phyloP scores from a whole-genome alignment of 2,797 vertebrate genomes.

The Falco concolor region DNA sequence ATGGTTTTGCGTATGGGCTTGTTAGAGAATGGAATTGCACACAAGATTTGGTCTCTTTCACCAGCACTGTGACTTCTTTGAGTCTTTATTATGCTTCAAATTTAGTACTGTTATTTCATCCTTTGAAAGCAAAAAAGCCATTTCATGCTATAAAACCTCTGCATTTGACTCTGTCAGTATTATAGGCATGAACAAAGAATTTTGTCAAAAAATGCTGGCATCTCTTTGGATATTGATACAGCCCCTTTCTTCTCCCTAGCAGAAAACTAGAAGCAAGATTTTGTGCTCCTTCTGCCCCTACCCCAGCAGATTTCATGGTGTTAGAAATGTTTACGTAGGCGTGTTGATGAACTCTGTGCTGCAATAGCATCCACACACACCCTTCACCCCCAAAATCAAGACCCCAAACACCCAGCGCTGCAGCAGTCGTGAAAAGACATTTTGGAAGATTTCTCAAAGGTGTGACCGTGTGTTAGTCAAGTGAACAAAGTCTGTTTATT shows the following conservation, averaged over 20 bases:
- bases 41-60: not conserved
- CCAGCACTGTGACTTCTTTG: not conserved
- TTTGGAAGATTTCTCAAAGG: not conserved
- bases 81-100: not conserved
- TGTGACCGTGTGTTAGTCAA: not conserved
- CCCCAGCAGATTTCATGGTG: not conserved
- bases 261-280: not conserved
- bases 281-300: not conserved
- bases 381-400: not conserved
- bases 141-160: not conserved
- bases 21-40: not conserved
- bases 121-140: not conserved
- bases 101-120: not conserved
- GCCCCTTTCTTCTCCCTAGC: not conserved
- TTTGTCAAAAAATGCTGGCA: not conserved
- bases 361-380: not conserved
- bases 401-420: not conserved
- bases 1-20: not conserved
- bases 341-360: fast-evolving
- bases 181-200: not conserved
- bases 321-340: not conserved
- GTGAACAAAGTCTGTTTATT: not conserved
- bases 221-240: not conserved
- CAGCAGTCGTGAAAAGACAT: not conserved
- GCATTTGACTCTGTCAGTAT: not conserved